Conservation (phyloP, 2,888 invertebrate species). For the Cyaniris semiargus region DNA sequence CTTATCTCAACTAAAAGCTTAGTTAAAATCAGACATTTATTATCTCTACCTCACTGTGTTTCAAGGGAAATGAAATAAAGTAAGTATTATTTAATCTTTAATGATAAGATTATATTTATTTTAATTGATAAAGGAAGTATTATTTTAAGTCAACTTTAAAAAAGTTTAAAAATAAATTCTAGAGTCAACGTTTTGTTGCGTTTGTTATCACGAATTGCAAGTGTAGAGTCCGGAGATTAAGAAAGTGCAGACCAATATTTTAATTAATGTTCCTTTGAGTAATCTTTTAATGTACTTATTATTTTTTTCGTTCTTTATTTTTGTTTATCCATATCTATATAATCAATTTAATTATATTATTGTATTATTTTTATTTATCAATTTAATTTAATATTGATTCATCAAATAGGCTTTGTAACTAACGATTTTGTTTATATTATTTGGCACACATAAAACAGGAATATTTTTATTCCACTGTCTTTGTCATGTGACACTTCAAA, state of each 20-base stretch:
- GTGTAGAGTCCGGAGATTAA: neutral
- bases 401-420: too few species aligned
- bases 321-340: too few species aligned
- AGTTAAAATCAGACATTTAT: neutral
- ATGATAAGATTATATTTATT: neutral
- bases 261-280: too few species aligned
- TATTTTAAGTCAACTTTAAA: neutral
- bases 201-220: neutral
- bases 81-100: neutral
- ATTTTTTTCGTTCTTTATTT: too few species aligned
- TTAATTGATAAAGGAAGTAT: neutral
- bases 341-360: too few species aligned
- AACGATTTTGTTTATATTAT: too few species aligned
- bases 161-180: neutral
- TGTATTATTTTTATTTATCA: too few species aligned
- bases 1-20: conserved; percentile 11
- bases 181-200: neutral
- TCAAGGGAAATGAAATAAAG: neutral
- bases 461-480: too few species aligned
- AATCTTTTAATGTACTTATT: too few species aligned
- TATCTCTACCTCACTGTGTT: neutral
- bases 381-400: too few species aligned
- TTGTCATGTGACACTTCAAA: too few species aligned
- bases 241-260: neutral
- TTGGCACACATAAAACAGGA: too few species aligned